Evolutionary conservation across 2,113 vertebrate species (phyloP).

Genomic region (Lanius ludovicianus): DNA sequence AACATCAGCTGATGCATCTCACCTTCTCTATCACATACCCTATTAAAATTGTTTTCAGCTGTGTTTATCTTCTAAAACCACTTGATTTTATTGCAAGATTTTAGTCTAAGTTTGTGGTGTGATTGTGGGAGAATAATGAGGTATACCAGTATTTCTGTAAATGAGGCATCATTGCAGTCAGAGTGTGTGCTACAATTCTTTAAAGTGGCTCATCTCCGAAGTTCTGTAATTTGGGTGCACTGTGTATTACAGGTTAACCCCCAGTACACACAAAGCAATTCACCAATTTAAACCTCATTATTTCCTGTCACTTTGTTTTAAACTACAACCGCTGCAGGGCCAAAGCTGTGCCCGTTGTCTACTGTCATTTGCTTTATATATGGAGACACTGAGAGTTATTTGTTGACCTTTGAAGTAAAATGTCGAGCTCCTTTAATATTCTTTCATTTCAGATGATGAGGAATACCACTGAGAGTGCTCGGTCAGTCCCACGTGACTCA

Average conservation of each 20-base stretch:
- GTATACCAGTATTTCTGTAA: background rate
- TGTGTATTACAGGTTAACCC: constrained; percentile 22
- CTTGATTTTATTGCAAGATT: background rate
- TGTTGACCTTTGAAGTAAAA: constrained; percentile 55
- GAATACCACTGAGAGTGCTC: background rate
- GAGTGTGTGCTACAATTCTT: background rate
- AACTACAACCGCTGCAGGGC: background rate
- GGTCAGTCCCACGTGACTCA: background rate
- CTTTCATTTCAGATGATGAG: constrained; percentile 45
- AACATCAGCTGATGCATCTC: background rate
- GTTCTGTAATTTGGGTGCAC: constrained; percentile 7
- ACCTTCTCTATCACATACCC: background rate
- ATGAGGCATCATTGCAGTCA: background rate
- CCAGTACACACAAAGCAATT: constrained; percentile 13
- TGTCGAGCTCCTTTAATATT: constrained; percentile 57
- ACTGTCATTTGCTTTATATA: constrained; percentile 42
- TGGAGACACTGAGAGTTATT: constrained; percentile 32
- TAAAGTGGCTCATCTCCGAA: background rate
- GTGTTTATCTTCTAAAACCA: background rate
- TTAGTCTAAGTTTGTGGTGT: background rate
- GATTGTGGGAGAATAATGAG: background rate
- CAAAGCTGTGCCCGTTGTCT: constrained; percentile 10
- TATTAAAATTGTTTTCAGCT: background rate
- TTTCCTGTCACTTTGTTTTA: constrained; percentile 53
- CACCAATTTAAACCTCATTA: constrained; percentile 60